Percentiles rank a stretch among this genome's conserved stretches.
These are phyloP conservation scores for Serilophus lunatus DNA, from an alignment of 2,113 vertebrate species.

Conservation along the genomic window DNA sequence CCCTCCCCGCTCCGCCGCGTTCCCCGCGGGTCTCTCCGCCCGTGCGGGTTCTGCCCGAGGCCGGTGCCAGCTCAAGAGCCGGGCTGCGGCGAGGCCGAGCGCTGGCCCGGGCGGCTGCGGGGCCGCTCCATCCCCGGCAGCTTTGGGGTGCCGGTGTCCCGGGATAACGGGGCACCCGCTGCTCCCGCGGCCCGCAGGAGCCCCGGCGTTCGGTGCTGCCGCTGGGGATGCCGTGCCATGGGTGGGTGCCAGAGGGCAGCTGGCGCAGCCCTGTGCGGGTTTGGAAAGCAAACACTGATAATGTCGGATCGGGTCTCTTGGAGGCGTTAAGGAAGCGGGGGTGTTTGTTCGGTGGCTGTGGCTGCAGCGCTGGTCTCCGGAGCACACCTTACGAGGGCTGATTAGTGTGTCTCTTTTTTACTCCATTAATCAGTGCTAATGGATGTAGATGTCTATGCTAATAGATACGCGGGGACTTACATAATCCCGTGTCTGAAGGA, in stretches of 20 bases:
- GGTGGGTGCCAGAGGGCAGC: neutral
- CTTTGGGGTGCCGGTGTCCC: no score
- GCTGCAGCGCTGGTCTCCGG: neutral
- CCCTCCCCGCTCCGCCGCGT: no score
- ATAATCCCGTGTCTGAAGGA: rapidly evolving
- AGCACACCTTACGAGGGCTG: neutral
- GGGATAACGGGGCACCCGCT: neutral
- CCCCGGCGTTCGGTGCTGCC: neutral
- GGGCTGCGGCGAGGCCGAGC: neutral
- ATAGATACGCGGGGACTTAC: neutral
- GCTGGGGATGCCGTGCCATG: neutral
- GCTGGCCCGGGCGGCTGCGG: neutral
- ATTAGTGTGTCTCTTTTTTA: neutral
- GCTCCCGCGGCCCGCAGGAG: neutral
- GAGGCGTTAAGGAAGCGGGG: rapidly evolving
- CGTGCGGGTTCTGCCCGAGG: no score
- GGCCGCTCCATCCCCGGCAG: neutral
- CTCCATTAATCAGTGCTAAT: neutral
- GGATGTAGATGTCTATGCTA: no score
- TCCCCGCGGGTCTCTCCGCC: no score
- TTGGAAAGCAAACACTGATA: neutral
- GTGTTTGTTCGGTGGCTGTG: neutral
- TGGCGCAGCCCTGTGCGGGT: neutral
- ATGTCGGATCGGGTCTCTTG: neutral
- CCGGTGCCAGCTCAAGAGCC: no score